Base-by-base conservation (phyloP, 1,140 invertebrate genomes). In the Trypoxylus dichotomus region DNA sequence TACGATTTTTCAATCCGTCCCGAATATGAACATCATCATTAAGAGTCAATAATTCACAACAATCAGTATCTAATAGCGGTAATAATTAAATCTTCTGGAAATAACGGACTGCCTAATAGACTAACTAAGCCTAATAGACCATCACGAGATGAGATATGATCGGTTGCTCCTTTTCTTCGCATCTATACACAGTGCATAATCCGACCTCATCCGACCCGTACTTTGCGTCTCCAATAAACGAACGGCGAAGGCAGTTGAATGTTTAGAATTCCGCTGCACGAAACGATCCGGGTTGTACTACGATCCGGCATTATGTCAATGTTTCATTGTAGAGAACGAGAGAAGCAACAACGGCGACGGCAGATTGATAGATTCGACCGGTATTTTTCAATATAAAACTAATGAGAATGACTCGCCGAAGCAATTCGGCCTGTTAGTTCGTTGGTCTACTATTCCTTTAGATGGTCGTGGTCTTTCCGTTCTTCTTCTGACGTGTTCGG, bases 371-470 rank as follows among this genome's bases (percentile, higher is more conserved):
- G 60, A 27, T 63, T 19, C 60, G 60, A 63, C 60, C 21, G 60
- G 60, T 63, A 63, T 63, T 25, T 63, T 63, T 63, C 60, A 63
- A 63, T 63, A 63, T 63, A 27, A 63, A 63, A 63, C 60, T 63
- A 63, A 63, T 63, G 60, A 63, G 60, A 63, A 63, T 63, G 60
- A 63, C 60, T 63, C 8, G 60, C 60, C 25, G 60, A 13, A 6
- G 60, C 25, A 25, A 13, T 63, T 27, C n/a, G 19, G 21, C 60
- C 25, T 63, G 60, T 24, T n/a, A 13, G 60, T 63, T 63, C 60
- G 19, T 63, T 27, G 10, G 19, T 11, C 19, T 21, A 63, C 10
- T 63, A 24, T 27, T 11, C 19, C 8, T 63, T 11, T 13, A 2
- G 60, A 21, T 63, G 60, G 25, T 19, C 60, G 60, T 63, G 19